These are phyloP conservation scores for Calypte anna DNA, from an alignment of 2,113 vertebrate genomes.

Conservation along the genomic window DNA sequence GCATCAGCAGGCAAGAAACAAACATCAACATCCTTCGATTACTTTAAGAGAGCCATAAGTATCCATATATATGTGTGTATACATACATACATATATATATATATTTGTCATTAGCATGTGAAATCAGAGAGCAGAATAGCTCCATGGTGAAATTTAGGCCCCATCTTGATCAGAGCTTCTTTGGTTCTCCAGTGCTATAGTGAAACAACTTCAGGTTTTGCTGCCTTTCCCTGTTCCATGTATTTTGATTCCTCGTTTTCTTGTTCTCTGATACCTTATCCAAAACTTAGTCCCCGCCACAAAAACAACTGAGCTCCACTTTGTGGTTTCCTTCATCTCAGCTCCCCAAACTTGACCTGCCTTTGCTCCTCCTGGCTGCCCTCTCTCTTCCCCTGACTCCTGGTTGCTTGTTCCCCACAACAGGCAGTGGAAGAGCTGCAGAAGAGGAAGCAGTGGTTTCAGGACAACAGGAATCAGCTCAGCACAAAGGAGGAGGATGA, in stretches of 20 bases:
- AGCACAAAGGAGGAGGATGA: slow-evolving; percentile 55
- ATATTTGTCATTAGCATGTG: neutral
- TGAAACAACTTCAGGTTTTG: neutral
- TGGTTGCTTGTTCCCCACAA: neutral
- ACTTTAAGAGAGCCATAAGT: neutral
- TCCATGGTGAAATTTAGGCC: neutral
- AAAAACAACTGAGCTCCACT: neutral
- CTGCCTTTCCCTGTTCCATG: neutral
- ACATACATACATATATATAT: too few species aligned
- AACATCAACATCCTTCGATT: neutral
- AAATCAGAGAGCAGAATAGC: neutral
- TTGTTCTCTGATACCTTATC: neutral
- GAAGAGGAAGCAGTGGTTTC: slow-evolving; percentile 80
- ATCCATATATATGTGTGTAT: too few species aligned
- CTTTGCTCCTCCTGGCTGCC: neutral
- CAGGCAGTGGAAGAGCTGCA: slow-evolving; percentile 81
- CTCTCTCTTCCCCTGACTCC: neutral
- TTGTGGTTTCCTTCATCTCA: neutral
- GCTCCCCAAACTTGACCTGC: neutral
- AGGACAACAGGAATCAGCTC: slow-evolving; percentile 75
- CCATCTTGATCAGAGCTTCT: neutral
- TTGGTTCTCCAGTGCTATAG: neutral
- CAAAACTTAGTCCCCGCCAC: neutral
- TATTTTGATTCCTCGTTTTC: neutral
- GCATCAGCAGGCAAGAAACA: neutral